Evolutionary conservation across 37 sponge, comb jelly and placozoan species (phyloP), one percentile per base, ranked within the genome.

Genomic region (Tethya wilhelma): DNA sequence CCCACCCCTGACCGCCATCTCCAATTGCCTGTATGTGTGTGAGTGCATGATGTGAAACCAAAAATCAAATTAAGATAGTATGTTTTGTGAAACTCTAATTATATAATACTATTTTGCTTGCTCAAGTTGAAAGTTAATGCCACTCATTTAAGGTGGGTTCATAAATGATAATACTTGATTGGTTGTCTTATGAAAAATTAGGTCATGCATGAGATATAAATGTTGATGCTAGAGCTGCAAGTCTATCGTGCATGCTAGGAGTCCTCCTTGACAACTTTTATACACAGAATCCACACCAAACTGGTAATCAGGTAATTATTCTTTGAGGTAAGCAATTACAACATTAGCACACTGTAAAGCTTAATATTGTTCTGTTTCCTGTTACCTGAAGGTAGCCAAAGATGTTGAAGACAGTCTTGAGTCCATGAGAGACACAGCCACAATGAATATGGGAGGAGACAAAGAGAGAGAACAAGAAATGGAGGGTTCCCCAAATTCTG

Each of bases 401-500:
- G 7, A 68, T 4, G 22, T 12, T 38, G 30, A 80, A 69, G 23
- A 25, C 71, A 7, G 1, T 1, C 14, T 7, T 6, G 23, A 46
- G 12, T 1, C 22, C 42, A 17, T 53, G 9, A 17, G 60, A 19
- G 14, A 28, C 33, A 38, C 80, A 80, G 1, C 59, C 80, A 38
- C 20, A 4, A 19, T 23, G 33, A 1, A 31, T 44, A 2, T 22
- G 55, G 1, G 44, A 37, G 0, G 25, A 1, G 4, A 67, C 49
- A 33, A 23, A 1, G 2, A 23, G 14, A 4, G 68, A 64, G 37
- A 38, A 67, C 46, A 87, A 74, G 78, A 88, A 82, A 29, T 78
- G 90, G 34, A 84, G 4, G 7, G 84, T 83, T 11, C 90, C 90
- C 90, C 90, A 89, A 0, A 83, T 83, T 7, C 90, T 31, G 1